Conservation (phyloP, 2,797 vertebrate genomes). For the Siniperca obscura region DNA sequence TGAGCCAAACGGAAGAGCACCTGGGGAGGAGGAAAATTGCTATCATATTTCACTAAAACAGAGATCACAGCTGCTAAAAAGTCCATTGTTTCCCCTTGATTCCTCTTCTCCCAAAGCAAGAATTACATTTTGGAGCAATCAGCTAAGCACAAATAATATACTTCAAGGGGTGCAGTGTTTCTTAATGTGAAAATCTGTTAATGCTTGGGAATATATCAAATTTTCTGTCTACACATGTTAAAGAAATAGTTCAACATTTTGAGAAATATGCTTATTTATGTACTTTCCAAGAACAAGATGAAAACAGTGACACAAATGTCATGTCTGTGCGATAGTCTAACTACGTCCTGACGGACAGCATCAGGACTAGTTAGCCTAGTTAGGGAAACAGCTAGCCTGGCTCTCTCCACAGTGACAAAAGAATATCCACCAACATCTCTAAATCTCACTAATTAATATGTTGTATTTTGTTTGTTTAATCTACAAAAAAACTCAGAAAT, state of each 20-base stretch:
- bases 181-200: not conserved
- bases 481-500: not conserved
- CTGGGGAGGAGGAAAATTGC: constrained; percentile 66
- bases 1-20: constrained; percentile 86
- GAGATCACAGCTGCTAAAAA: constrained; percentile 29
- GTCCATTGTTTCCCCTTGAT: not conserved
- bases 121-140: not conserved
- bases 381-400: too few species aligned
- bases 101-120: constrained; percentile 3
- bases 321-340: too few species aligned
- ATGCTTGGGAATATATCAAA: not conserved
- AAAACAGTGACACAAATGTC: not conserved
- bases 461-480: not conserved
- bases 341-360: too few species aligned
- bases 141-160: not conserved
- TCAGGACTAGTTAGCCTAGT: not conserved
- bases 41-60: constrained; percentile 27
- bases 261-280: not conserved
- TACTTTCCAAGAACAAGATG: not conserved
- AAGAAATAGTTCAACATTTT: too few species aligned
- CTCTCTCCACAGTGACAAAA: not conserved
- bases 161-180: not conserved
- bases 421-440: not conserved
- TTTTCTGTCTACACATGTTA: not conserved
- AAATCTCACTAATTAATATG: not conserved